These are phyloP conservation scores for Alsophila aescularia DNA, from an alignment of 2,888 invertebrate genomes.

Conservation along the genomic window DNA sequence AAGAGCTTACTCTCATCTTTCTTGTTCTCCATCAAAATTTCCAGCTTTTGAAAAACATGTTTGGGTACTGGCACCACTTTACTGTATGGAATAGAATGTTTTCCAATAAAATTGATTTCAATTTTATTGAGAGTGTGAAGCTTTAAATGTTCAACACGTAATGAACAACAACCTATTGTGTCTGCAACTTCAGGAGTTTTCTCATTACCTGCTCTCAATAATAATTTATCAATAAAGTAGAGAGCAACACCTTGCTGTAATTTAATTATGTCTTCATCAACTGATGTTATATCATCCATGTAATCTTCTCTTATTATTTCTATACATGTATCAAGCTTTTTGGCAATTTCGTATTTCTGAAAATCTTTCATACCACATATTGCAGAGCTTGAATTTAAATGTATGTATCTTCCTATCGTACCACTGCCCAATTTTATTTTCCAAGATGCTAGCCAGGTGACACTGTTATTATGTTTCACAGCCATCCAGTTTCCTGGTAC, in stretches of 20 bases:
- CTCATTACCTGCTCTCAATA: conserved; percentile 99
- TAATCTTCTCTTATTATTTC: conserved; percentile 96
- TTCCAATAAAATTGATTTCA: conserved; percentile 99
- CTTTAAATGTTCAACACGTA: conserved; percentile 97
- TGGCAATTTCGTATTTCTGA: conserved; percentile 99
- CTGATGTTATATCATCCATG: conserved; percentile 95
- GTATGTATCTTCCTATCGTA: conserved; percentile 99
- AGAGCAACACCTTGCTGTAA: conserved; percentile 98
- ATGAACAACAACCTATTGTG: conserved; percentile 99
- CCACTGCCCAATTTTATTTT: conserved; percentile 98
- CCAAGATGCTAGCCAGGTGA: conserved; percentile 99
- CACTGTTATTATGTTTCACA: conserved; percentile 96
- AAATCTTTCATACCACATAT: conserved; percentile 99
- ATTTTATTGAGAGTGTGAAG: no score
- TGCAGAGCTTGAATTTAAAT: conserved; percentile 99
- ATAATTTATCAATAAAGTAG: conserved; percentile 99
- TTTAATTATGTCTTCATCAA: conserved; percentile 97
- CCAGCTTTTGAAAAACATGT: conserved; percentile 98
- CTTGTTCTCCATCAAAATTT: conserved; percentile 98
- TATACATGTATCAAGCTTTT: conserved; percentile 95
- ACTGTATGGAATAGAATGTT: conserved; percentile 93
- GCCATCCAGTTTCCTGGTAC: conserved; percentile 98
- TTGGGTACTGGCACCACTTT: conserved; percentile 99
- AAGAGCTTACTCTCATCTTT: conserved; percentile 97
- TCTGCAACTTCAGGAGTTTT: conserved; percentile 99